Conservation (phyloP, 2,888 invertebrate genomes). For the Calephelis perditalis region DNA sequence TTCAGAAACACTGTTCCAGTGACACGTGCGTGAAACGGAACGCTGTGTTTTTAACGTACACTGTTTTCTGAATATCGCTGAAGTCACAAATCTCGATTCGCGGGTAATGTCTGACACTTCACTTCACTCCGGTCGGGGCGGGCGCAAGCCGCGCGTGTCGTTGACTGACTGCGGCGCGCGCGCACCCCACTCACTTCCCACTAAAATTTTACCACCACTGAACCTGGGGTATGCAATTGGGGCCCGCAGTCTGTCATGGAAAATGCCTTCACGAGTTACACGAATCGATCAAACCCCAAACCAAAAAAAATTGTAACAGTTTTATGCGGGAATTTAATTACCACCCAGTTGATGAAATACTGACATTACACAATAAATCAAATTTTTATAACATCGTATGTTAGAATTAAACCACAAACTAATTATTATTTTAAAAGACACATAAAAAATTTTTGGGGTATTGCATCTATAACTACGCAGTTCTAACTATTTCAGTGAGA, state of each 20-base stretch:
- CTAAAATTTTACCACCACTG: conserved; percentile 72
- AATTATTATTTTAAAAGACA: too few relatives aligned
- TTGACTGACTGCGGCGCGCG: conserved; percentile 64
- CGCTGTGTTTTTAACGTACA: conserved; percentile 53
- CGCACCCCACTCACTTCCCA: conserved; percentile 76
- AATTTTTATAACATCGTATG: too few relatives aligned
- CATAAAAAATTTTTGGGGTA: too few relatives aligned
- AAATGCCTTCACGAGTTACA: too few relatives aligned
- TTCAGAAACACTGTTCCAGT: conserved; percentile 19
- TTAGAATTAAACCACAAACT: too few relatives aligned
- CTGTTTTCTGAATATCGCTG: conserved; percentile 40
- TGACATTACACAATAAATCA: too few relatives aligned
- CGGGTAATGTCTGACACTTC: conserved; percentile 41
- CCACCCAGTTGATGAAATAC: too few relatives aligned
- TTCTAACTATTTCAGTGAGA: too few relatives aligned
- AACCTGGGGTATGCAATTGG: conserved; percentile 46
- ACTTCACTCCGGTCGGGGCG: conserved; percentile 46
- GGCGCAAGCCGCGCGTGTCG: conserved; percentile 63
- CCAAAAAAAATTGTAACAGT: too few relatives aligned
- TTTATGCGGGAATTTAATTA: too few relatives aligned
- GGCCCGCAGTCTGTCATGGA: conserved; percentile 43
- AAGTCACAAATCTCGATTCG: conserved; percentile 34
- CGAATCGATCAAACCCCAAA: too few relatives aligned
- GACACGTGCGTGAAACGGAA: conserved; percentile 21
- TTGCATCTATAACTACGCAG: too few relatives aligned